Evolutionary conservation across 2,797 vertebrate genomes (phyloP), one percentile per base, ranked within the genome.

Genomic region (Xenopus petersii): DNA sequence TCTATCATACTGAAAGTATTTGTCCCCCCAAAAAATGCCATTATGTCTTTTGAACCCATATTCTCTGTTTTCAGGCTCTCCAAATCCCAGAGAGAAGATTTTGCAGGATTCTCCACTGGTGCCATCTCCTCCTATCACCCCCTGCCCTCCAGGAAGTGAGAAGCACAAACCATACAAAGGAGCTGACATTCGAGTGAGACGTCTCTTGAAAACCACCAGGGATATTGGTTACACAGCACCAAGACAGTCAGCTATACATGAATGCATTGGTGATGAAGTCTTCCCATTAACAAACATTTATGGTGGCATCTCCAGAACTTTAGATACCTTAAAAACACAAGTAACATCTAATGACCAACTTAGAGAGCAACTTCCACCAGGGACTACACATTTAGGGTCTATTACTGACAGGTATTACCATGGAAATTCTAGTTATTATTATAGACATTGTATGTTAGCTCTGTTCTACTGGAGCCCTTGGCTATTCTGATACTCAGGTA

Each of bases 301-400:
- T 26, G 75, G 1, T 36, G 30, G 75, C 33, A 62, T 24, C 15
- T 0, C 1, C 46, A 76, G 36, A 66, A 70, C 77, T 54, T 36
- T 16, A 13, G 12, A 10, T 10, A 12, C 36, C 30, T 46, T 63
- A 78, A 70, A 36, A 62, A 12, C 70, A 16, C 26, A 6, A 36
- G 42, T 15, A 17, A 54, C 11, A 3, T 1, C 30, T 67, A 17
- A 36, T 67, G 26, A 36, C 78, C 47, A 0, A 61, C 79, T 64
- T 64, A 82, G 79, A 3, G 76, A 33, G 49, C 86, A 82, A 33
- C 85, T 85, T 67, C 5, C 71, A 71, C 71, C 83, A 70, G 82
- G 75, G 60, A 63, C 73, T 61, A 74, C 49, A 48, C 49, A 58
- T 59, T 33, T 47, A 69, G 61, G 75, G 26, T 67, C 73, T 59